These are phyloP conservation scores for Triplophysa siluroides DNA, from an alignment of 2,113 vertebrate species.

Conservation along the genomic window DNA sequence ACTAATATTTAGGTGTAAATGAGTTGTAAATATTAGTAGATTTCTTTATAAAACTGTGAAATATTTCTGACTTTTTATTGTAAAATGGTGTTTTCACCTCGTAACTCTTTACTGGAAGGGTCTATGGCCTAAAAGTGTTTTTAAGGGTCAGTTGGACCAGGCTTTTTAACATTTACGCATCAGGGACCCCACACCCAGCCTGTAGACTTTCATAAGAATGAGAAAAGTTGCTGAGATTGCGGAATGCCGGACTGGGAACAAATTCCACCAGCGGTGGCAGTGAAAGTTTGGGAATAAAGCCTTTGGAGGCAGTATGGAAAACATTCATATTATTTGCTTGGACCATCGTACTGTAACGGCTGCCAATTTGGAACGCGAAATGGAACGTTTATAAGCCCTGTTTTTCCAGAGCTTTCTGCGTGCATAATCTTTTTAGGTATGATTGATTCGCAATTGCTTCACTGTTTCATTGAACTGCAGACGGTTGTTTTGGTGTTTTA, in stretches of 20 bases:
- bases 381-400: slow-evolving; percentile 67
- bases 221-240: slow-evolving; percentile 19
- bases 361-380: slow-evolving; percentile 69
- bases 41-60: no score
- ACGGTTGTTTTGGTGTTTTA: slow-evolving; percentile 52
- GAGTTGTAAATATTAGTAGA: no score
- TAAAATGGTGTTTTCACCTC: no score
- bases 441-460: slow-evolving; percentile 54
- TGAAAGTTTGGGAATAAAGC: slow-evolving; percentile 59
- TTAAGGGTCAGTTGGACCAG: no score
- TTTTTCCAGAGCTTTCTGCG: slow-evolving; percentile 69
- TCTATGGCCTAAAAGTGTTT: no score
- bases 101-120: no score
- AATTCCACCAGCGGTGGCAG: slow-evolving; percentile 57
- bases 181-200: no score
- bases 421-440: slow-evolving; percentile 59
- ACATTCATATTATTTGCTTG: slow-evolving; percentile 67
- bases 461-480: not conserved
- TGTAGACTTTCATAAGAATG: slow-evolving; percentile 9
- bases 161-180: no score
- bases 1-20: no score
- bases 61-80: no score
- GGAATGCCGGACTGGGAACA: slow-evolving; percentile 57
- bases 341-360: slow-evolving; percentile 50
- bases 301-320: slow-evolving; percentile 64